Conservation (phyloP, 1,140 invertebrate species). For the Drosophila murphyi region DNA sequence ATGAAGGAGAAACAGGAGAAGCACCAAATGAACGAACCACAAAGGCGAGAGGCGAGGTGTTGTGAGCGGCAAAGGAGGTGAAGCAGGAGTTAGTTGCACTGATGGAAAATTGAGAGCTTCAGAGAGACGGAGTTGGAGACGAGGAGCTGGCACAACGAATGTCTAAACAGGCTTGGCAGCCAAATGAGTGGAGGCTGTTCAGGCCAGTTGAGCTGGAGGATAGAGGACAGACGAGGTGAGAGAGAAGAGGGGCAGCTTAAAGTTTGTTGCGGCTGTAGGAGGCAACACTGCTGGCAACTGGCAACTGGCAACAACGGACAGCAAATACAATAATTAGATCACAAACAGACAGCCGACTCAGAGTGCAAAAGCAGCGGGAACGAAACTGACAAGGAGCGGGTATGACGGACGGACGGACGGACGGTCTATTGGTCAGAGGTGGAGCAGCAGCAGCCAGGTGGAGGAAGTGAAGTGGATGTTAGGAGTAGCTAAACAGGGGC, state of each 20-base stretch:
- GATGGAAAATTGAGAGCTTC: slow-evolving; percentile 26
- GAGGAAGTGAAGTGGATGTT: slow-evolving; percentile 42
- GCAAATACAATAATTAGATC: slow-evolving; percentile 82
- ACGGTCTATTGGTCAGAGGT: background rate
- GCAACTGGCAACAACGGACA: slow-evolving; percentile 69
- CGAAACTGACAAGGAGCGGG: slow-evolving; percentile 38
- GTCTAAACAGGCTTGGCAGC: slow-evolving; percentile 21
- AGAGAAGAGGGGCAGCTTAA: background rate
- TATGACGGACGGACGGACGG: no score
- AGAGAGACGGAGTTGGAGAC: slow-evolving; percentile 16
- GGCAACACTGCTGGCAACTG: slow-evolving; percentile 39
- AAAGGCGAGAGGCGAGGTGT: background rate
- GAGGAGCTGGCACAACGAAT: slow-evolving; percentile 40
- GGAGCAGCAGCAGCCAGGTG: background rate
- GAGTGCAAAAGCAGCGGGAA: slow-evolving; percentile 47
- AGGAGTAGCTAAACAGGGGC: slow-evolving; percentile 33
- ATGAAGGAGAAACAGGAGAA: slow-evolving; percentile 41
- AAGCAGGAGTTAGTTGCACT: slow-evolving; percentile 12
- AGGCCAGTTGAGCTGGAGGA: background rate
- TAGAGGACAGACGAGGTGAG: background rate
- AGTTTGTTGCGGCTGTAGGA: slow-evolving; percentile 23
- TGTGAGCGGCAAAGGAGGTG: background rate
- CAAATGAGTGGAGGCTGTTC: slow-evolving; percentile 11
- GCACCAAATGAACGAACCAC: slow-evolving; percentile 5
- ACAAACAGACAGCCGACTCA: slow-evolving; percentile 67